Evolutionary conservation across 2,797 vertebrate species (phyloP).

Genomic region (Acanthopagrus latus): DNA sequence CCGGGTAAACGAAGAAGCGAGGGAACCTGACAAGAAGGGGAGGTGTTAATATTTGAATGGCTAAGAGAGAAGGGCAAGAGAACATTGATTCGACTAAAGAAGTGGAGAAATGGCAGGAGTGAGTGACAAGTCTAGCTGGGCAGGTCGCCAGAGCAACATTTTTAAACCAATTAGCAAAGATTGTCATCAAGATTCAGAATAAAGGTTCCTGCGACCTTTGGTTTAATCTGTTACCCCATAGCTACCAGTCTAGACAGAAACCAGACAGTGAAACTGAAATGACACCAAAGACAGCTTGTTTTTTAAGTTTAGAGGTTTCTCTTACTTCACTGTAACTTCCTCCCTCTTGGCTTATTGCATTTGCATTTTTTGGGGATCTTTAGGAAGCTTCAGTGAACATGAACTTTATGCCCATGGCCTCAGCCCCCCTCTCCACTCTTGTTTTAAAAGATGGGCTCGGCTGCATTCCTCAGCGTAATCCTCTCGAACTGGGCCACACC

Average conservation of each 20-base stretch:
- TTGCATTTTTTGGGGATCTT: conserved; percentile 46
- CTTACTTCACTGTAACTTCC: conserved; percentile 9
- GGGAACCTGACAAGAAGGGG: conserved; percentile 32
- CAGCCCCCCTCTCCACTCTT: conserved; percentile 32
- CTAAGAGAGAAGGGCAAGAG: neutral
- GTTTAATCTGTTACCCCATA: conserved; percentile 20
- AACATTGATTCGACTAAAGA: conserved; percentile 18
- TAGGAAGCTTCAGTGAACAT: conserved; percentile 62
- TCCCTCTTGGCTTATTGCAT: conserved; percentile 24
- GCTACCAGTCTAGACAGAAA: conserved; percentile 28
- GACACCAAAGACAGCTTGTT: neutral
- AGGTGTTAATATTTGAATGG: conserved; percentile 35
- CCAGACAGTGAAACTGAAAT: conserved; percentile 20
- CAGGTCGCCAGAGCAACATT: conserved; percentile 8
- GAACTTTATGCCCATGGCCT: conserved; percentile 58
- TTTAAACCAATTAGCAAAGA: conserved; percentile 45
- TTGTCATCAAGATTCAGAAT: conserved; percentile 33
- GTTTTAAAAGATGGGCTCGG: conserved; percentile 80
- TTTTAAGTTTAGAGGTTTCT: conserved; percentile 16
- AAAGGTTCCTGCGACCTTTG: conserved; percentile 17
- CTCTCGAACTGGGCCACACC: conserved; percentile 80
- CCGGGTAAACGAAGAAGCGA: conserved; percentile 50
- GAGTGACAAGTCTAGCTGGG: conserved; percentile 10
- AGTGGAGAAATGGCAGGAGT: neutral
- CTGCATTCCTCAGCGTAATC: conserved; percentile 83